Conservation (phyloP, 2,888 invertebrate genomes). For the Poecilus cupreus region DNA sequence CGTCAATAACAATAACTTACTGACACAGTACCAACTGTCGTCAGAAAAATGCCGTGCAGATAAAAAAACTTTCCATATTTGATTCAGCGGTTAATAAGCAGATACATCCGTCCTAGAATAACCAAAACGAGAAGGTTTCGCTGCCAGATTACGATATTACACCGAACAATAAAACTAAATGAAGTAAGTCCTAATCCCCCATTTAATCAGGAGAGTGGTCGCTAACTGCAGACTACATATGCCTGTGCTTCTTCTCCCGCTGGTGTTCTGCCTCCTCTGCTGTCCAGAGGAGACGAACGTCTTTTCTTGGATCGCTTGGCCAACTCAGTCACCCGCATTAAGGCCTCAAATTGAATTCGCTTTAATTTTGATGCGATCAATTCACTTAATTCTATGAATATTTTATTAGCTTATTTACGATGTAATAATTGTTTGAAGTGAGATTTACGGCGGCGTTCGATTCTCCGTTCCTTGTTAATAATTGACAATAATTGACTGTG, state of each 20-base stretch:
- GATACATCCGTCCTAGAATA: constrained; percentile 19
- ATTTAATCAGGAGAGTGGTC: constrained; percentile 58
- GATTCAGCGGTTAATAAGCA: constrained; percentile 30
- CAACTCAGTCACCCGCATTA: constrained; percentile 56
- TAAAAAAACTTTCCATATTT: constrained; percentile 39
- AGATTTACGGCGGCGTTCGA: constrained; percentile 51
- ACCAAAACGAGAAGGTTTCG: constrained; percentile 20
- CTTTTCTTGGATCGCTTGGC: not conserved
- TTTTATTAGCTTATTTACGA: constrained; percentile 65
- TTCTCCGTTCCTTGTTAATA: constrained; percentile 1
- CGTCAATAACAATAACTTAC: not conserved
- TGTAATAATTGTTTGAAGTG: constrained; percentile 61
- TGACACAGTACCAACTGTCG: not conserved
- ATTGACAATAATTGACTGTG: constrained; percentile 22
- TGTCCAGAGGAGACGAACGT: not conserved
- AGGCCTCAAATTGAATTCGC: constrained; percentile 62
- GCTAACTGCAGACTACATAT: constrained; percentile 50
- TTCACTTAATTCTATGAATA: constrained; percentile 65
- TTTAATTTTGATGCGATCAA: constrained; percentile 63
- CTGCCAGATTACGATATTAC: constrained; percentile 44
- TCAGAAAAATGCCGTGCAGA: not conserved
- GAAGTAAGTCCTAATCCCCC: constrained; percentile 44
- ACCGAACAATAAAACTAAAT: constrained; percentile 50
- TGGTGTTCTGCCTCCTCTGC: not conserved
- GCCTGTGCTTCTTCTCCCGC: not conserved